Evolutionary conservation across 2,797 vertebrate species (phyloP).

Genomic region (Pseudopleuronectes americanus): DNA sequence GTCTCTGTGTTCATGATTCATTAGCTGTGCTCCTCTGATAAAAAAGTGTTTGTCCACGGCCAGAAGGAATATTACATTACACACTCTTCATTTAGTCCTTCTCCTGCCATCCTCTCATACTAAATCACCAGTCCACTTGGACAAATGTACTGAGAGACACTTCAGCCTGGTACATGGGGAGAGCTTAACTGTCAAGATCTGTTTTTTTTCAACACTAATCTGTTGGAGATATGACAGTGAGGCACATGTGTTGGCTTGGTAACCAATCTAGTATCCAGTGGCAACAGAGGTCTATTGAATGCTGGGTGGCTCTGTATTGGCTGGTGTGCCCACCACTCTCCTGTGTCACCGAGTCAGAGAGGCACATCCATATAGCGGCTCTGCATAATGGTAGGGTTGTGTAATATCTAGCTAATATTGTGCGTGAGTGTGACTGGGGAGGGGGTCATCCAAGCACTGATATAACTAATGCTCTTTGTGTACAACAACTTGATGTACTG

Average conservation of each 20-base stretch:
- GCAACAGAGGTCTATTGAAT: conserved; percentile 84
- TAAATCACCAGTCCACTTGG: conserved; percentile 6
- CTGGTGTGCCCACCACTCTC: conserved; percentile 78
- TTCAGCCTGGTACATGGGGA: conserved; percentile 30
- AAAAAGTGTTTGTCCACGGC: conserved; percentile 39
- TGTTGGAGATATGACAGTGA: conserved; percentile 77
- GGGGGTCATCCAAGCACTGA: conserved; percentile 50
- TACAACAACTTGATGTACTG: conserved; percentile 65
- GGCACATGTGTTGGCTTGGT: conserved; percentile 84
- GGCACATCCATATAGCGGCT: conserved; percentile 59
- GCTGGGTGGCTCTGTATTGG: conserved; percentile 76
- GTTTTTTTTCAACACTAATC: conserved; percentile 74
- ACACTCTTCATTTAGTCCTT: conserved; percentile 27
- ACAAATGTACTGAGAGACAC: conserved; percentile 17
- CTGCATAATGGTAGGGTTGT: conserved; percentile 59
- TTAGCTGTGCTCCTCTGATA: conserved; percentile 31
- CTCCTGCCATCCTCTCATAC: conserved; percentile 11
- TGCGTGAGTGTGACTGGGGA: conserved; percentile 41
- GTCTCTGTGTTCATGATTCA: conserved; percentile 28
- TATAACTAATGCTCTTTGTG: conserved; percentile 66
- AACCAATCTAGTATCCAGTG: conserved; percentile 85
- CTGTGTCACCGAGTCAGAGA: conserved; percentile 77
- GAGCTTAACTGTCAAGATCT: conserved; percentile 62
- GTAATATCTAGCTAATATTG: conserved; percentile 53
- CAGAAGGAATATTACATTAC: conserved; percentile 44